A percentile compares a stretch with the other conserved stretches of the same genome.
Evolutionary conservation across 2,797 vertebrate species (phyloP).

Genomic region (Adrianichthys oophorus): DNA sequence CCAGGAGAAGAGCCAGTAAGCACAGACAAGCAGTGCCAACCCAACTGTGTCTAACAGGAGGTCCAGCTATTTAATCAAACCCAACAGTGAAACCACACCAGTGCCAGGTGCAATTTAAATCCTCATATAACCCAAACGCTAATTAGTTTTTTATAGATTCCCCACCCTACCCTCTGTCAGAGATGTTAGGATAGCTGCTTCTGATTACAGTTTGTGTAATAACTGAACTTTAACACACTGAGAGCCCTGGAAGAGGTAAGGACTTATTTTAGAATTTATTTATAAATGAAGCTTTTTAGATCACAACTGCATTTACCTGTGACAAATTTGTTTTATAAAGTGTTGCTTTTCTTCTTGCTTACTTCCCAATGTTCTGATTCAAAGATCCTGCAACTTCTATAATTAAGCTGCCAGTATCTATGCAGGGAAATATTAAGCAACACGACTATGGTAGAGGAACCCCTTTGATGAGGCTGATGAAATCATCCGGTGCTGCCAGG

Average conservation of each 20-base stretch:
- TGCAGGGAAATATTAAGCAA: slow-evolving; percentile 39
- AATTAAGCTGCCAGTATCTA: slow-evolving; percentile 39
- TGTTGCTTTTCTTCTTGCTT: slow-evolving; percentile 19
- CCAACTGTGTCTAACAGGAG: slow-evolving; percentile 82
- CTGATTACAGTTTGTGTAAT: slow-evolving; percentile 37
- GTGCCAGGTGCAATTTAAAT: slow-evolving; percentile 82
- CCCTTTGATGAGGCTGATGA: slow-evolving; percentile 38
- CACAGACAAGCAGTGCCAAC: slow-evolving; percentile 75
- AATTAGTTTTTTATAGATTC: slow-evolving; percentile 75
- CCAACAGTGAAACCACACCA: slow-evolving; percentile 72
- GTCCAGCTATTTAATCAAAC: slow-evolving; percentile 82
- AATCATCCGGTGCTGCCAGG: slow-evolving; percentile 23
- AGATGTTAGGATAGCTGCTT: slow-evolving; percentile 45
- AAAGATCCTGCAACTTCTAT: slow-evolving; percentile 37
- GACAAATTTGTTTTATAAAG: slow-evolving; percentile 8
- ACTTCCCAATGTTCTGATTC: slow-evolving; percentile 15
- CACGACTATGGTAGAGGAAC: slow-evolving; percentile 33
- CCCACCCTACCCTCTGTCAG: slow-evolving; percentile 47
- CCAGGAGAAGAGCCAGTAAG: slow-evolving; percentile 76
- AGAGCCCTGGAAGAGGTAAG: slow-evolving; percentile 8
- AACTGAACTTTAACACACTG: slow-evolving; percentile 7
- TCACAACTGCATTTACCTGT: slow-evolving; percentile 10
- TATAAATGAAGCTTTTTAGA: not conserved
- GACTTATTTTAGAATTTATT: slow-evolving; percentile 7
- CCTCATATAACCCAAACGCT: slow-evolving; percentile 70